Base-by-base conservation (phyloP, 2,888 invertebrate species). In the Nomada flava region DNA sequence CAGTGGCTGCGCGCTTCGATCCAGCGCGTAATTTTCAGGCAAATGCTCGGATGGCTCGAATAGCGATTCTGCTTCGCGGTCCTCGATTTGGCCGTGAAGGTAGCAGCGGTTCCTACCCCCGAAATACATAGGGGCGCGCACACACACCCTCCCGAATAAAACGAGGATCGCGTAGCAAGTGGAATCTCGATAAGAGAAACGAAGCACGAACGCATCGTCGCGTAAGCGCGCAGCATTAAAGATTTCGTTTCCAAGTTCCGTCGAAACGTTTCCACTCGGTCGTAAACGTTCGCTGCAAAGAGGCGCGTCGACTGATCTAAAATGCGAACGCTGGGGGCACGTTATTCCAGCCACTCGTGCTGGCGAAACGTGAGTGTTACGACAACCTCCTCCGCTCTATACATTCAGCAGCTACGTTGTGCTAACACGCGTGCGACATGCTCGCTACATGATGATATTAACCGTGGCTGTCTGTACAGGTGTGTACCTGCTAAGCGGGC, bases 381-480 rank as follows among this genome's bases (percentile, higher is more conserved):
- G 86, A 86, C 89, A 89, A 85, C 79, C 82, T 86, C 69, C 82
- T 87, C 86, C 76, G 86, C 81, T 86, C 79, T 76, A 69, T 83
- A 79, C 74, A 83, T 87, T 86, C 77, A 80, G 78, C 64, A 65
- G 67, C 57, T 70, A 85, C 83, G 74, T 85, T 71, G 74, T 79
- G 76, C 70, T 71, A 77, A 85, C 85, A 84, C 76, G 69, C 76
- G 65, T 57, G 42, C 75, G 80, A 75, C 79, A 80, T 84, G 76
- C 71, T 67, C 76, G 69, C 69, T 82, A 85, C 82, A 82, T 76
- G 77, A 77, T 73, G 80, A 79, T 72, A 76, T 72, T 80, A 77
- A 42, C 53, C 72, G 26, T 68, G 70, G 59, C 67, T 20, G 36
- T 26, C 47, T 36, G 57, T 60, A 52, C 55, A 20, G 42, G 10